Evolutionary conservation across 1,140 invertebrate genomes (phyloP), one percentile per base, ranked within the genome.

Genomic region (Medauroidea extradentata): DNA sequence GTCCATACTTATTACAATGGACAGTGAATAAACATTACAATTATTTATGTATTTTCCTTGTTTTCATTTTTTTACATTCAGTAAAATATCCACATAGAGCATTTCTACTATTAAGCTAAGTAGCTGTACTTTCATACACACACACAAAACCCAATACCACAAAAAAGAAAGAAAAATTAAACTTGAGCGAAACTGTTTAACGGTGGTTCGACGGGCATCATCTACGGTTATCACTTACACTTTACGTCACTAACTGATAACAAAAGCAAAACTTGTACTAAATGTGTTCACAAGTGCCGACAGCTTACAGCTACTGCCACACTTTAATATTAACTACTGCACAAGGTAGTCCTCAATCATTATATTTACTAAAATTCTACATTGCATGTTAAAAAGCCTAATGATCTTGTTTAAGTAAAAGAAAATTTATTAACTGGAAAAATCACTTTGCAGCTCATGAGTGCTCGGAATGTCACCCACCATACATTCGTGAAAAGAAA

Each of bases 21-120:
- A 49, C 25, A 51, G 14, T 51, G 29, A 34, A 34, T 34, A 34
- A 34, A 34, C 29, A 34, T 34, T 34, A 34, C 29, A 34, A 34
- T 34, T 51, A 51, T 51, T 51, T 51, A 51, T 29, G 24, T 51
- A 34, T 51, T 51, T 27, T 16, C 9, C 19, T 51, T 25, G 25
- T 25, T 29, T 51, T 51, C 38, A 18, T 25, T 24, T 51, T 51
- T 51, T 29, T 51, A 51, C 49, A 51, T 25, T 51, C 49, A 51
- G 27, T 25, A 51, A 51, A 51, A 51, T 29, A 29, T 51, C 49
- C 49, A 51, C 49, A 29, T 51, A 34, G 49, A 18, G 49, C 25
- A 29, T 25, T 34, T 34, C 49, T 51, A 51, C 49, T 51, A n/a
- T 51, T 34, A 34, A 25, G 38, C n/a, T 51, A 5, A n/a, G 27